Evolutionary conservation across 2,888 invertebrate genomes (phyloP).

Genomic region (Himalopsyche japonica): DNA sequence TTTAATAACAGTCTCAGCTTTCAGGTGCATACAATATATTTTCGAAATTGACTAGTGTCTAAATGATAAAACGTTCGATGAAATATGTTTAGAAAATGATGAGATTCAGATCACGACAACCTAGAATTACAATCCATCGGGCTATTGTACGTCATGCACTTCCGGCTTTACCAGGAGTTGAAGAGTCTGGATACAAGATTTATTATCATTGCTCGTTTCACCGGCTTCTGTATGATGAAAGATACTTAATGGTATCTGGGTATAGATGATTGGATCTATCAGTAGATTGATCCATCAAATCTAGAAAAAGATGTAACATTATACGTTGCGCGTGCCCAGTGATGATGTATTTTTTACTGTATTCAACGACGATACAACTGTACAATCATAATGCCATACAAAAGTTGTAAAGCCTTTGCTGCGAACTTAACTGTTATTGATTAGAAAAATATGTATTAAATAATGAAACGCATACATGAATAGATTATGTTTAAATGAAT

Average conservation of each 20-base stretch:
- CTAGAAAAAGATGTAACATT: too few species aligned
- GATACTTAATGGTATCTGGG: not conserved
- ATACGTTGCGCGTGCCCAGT: too few species aligned
- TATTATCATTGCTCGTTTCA: not conserved
- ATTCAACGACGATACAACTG: too few species aligned
- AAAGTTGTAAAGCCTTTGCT: too few species aligned
- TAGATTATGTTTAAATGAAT: too few species aligned
- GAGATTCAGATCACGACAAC: slow-evolving; percentile 1
- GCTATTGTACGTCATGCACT: not conserved
- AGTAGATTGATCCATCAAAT: not conserved
- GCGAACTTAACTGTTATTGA: too few species aligned
- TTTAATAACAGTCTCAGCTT: not conserved
- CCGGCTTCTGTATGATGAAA: slow-evolving; percentile 4
- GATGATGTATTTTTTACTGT: too few species aligned
- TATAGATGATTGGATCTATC: not conserved
- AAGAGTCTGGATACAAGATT: not conserved
- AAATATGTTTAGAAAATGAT: not conserved
- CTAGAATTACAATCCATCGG: not conserved
- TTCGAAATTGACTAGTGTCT: not conserved
- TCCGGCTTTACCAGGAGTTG: not conserved
- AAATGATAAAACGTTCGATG: not conserved
- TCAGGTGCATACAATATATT: not conserved
- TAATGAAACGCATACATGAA: too few species aligned
- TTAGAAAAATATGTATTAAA: too few species aligned
- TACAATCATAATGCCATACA: too few species aligned